A percentile compares a stretch with the other conserved stretches of the same genome.
phyloP scores from a whole-genome alignment of 2,797 vertebrate genomes.

The Thripadectes ignobilis region DNA sequence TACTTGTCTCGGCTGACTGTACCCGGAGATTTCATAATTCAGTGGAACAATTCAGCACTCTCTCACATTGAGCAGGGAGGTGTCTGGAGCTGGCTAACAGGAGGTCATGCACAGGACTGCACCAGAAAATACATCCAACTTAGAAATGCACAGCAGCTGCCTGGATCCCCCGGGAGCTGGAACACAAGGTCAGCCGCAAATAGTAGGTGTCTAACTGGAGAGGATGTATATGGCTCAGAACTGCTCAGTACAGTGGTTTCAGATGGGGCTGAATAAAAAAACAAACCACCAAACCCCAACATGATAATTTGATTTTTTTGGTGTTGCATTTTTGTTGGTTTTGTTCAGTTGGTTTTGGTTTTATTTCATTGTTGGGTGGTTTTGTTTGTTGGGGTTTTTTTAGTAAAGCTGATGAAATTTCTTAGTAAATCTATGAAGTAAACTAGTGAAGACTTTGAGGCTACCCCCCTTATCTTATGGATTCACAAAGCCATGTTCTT shows the following conservation, averaged over 20 bases:
- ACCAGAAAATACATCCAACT: not conserved
- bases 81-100: fast-evolving
- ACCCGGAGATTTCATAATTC: not conserved
- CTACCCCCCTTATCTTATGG: not conserved
- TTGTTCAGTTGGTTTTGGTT: not conserved
- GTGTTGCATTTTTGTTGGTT: not conserved
- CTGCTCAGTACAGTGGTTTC: not conserved
- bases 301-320: not conserved
- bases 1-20: not conserved
- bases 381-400: not conserved
- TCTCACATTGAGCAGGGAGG: not conserved
- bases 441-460: not conserved
- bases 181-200: not conserved
- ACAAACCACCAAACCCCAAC: fast-evolving
- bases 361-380: not conserved
- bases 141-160: not conserved
- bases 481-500: not conserved
- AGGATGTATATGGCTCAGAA: not conserved
- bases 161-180: not conserved
- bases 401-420: not conserved
- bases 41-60: not conserved
- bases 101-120: fast-evolving
- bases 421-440: not conserved
- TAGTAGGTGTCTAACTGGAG: not conserved
- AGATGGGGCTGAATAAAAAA: not conserved